Evolutionary conservation across 2,113 vertebrate genomes (phyloP), one percentile per base, ranked within the genome.

Genomic region (Numida meleagris): DNA sequence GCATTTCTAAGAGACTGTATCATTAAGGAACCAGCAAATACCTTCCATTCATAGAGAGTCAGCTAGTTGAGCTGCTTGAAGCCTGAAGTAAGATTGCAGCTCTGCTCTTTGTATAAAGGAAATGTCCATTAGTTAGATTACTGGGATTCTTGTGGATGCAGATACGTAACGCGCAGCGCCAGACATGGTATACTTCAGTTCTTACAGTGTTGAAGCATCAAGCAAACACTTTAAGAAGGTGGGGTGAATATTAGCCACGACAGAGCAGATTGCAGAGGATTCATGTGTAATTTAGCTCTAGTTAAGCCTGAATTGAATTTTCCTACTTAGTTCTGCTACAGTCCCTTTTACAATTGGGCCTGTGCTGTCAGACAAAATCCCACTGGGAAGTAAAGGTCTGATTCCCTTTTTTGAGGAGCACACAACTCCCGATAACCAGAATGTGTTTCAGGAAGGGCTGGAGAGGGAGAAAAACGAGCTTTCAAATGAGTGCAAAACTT

Each of bases 271-370:
- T 93, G 75, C 38, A 83, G 89, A 74, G 94, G 93, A 92, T 89
- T 95, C 77, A 80, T 62, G 7, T 65, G 9, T 65, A 40, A 86
- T 81, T 81, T 38, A 94, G 62, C 55, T 92, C 50, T 93, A 46
- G 40, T 94, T 94, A 93, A 89, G 46, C 84, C 78, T 91, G 78
- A 93, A 82, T 91, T 94, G 94, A 92, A 82, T 87, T 85, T 89
- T n/a, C 18, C 8, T 89, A 33, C 45, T 82, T 82, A 61, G 74
- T 51, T 84, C 58, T 89, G 1, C 82, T 81, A 57, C 79, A 80
- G 63, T 77, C 72, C 62, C 33, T 76, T 73, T 66, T 86, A 70
- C n/a, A 88, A 31, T 6, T 73, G 55, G 58, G 50, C 50, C 66
- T 75, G n/a, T 87, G 65, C 33, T 5, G 4, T 87, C 71, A 72